These are phyloP conservation scores for Bombylius major DNA, from an alignment of 2,888 invertebrate genomes.

Conservation along the genomic window DNA sequence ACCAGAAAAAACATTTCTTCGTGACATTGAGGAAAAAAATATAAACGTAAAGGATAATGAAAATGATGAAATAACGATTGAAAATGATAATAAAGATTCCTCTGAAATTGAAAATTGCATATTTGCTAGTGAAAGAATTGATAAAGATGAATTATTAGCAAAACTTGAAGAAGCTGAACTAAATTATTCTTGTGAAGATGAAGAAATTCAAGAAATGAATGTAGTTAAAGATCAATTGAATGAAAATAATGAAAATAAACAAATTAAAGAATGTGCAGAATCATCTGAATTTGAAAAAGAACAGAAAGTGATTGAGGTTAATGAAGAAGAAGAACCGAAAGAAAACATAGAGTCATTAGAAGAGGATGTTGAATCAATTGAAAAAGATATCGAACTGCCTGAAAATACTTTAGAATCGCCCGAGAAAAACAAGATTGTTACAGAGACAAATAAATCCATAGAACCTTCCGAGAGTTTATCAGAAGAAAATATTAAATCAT, in stretches of 20 bases:
- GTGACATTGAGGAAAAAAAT: neutral
- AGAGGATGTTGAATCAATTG: too few species aligned
- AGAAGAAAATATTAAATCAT: too few species aligned
- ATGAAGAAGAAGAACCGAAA: too few species aligned
- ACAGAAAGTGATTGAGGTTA: neutral
- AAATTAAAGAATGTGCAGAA: neutral
- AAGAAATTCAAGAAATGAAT: neutral
- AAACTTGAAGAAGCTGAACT: neutral
- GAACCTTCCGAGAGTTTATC: too few species aligned
- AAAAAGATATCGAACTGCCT: too few species aligned
- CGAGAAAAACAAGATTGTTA: too few species aligned
- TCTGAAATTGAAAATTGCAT: neutral
- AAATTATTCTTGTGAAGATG: neutral
- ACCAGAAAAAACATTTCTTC: too few species aligned
- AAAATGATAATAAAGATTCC: neutral
- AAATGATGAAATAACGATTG: neutral
- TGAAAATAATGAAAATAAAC: neutral
- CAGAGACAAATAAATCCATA: too few species aligned
- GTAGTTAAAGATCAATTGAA: neutral
- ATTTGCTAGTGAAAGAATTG: too few species aligned
- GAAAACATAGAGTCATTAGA: too few species aligned
- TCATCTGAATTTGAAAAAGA: neutral
- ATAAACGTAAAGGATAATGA: neutral
- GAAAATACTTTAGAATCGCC: too few species aligned
- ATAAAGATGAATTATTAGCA: neutral